Evolutionary conservation across 2,888 invertebrate species (phyloP), one percentile per base, ranked within the genome.

Genomic region (Heliconius charithonia): DNA sequence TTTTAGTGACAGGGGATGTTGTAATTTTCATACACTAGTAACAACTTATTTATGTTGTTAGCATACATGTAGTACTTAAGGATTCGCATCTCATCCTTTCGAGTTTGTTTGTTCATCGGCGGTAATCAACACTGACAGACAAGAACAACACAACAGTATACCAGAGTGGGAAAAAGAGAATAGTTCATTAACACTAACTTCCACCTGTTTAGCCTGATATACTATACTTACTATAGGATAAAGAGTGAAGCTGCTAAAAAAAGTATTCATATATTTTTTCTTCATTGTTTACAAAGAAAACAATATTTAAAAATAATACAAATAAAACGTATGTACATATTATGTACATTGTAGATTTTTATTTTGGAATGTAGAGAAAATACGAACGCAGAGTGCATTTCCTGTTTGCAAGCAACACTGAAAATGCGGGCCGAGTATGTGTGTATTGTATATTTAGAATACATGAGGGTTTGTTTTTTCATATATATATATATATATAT

Each of bases 371-470:
- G 56, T 59, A n/a, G 71, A 45, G 45, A 70, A 70, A 29, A 70
- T 70, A 19, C 51, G 10, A 70, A 72, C 32, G 71, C 32, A 16
- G 56, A 72, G 56, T 56, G 71, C 56, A 72, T 56, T 72, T 72
- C 71, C 71, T 72, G 71, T 72, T 72, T 72, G 71, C 56, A 32
- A 29, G 56, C 71, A 72, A 56, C 56, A 59, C 56, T 63, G 37
- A 41, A 62, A 27, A 74, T 74, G 63, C 73, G 73, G 73, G 73
- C 63, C 41, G 32, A 62, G 41, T 41, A 41, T 25, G n/a, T 32
- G 45, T 63, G 37, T 62, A 59, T 72, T 72, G 71, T 72, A 29
- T 72, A 59, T 72, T 72, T 72, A 59, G 71, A 56, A 56, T 32
- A 56, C n/a, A n/a, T 29, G 56, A 56, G 32, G n/a, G 51, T 72